Percentiles rank a stretch among this genome's conserved stretches.
phyloP scores from a whole-genome alignment of 2,113 vertebrate genomes.

The Australoheros scitulus region DNA sequence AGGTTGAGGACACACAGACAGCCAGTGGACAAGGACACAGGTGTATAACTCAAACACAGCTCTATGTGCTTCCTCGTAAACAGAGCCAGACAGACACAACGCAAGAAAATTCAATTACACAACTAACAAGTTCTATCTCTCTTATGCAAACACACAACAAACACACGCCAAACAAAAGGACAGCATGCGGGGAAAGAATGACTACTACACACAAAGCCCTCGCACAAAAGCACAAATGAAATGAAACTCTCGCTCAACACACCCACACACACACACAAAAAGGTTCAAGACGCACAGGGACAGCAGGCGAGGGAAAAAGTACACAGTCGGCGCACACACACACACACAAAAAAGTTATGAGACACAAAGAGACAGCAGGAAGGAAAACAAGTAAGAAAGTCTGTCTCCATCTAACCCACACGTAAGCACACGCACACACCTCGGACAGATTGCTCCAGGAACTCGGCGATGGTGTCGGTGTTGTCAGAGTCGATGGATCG shows the following conservation, averaged over 20 bases:
- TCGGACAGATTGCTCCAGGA: slow-evolving; percentile 91
- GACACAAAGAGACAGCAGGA: slow-evolving; percentile 20
- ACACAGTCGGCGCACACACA: neutral
- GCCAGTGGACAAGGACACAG: slow-evolving; percentile 20
- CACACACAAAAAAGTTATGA: slow-evolving; percentile 11
- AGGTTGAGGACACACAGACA: slow-evolving; percentile 22
- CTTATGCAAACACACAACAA: slow-evolving; percentile 1
- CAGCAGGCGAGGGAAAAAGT: slow-evolving; percentile 17
- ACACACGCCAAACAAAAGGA: neutral
- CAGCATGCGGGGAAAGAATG: slow-evolving; percentile 15
- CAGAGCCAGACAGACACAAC: slow-evolving; percentile 8
- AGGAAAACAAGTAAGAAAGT: slow-evolving; percentile 27
- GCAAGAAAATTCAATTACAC: slow-evolving; percentile 46
- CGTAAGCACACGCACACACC: slow-evolving; percentile 67
- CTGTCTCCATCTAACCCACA: neutral
- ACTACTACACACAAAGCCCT: slow-evolving; percentile 10
- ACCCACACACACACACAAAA: slow-evolving; percentile 31
- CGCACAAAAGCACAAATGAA: slow-evolving; percentile 19
- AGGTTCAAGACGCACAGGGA: slow-evolving; percentile 21
- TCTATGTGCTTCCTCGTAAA: neutral
- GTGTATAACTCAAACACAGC: neutral
- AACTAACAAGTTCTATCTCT: slow-evolving; percentile 27
- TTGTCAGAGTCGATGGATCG: slow-evolving; percentile 83
- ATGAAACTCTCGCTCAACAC: slow-evolving; percentile 15
- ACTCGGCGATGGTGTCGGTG: slow-evolving; percentile 87